Percentiles rank a stretch among this genome's conserved stretches.
Evolutionary conservation across 2,113 vertebrate species (phyloP).

Genomic region (Propithecus coquereli): DNA sequence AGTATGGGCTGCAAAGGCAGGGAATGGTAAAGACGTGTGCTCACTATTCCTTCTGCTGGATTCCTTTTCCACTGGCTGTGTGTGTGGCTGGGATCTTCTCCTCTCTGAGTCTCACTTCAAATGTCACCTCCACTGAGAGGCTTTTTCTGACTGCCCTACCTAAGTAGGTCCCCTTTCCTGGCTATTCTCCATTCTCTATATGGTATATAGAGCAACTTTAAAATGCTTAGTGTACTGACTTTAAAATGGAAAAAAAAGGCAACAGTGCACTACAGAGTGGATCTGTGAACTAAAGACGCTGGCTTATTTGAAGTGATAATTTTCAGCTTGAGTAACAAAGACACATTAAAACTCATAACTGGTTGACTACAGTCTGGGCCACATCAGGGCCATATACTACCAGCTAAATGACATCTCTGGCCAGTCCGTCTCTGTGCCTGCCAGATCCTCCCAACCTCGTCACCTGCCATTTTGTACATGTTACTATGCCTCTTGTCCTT

Average conservation of each 20-base stretch:
- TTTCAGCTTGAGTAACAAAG: conserved; percentile 4
- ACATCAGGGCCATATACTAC: neutral
- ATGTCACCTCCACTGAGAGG: neutral
- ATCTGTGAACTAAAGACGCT: neutral
- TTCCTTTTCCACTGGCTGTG: neutral
- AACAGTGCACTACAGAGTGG: neutral
- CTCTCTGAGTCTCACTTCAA: neutral
- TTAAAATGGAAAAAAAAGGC: neutral
- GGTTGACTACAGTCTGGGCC: neutral
- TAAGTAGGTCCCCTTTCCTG: neutral
- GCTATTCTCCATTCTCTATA: neutral
- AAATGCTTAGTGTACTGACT: neutral
- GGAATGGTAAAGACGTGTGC: too few species aligned
- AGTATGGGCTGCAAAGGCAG: neutral
- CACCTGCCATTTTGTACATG: neutral
- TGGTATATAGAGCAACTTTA: neutral
- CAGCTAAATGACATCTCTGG: neutral
- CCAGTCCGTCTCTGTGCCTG: neutral
- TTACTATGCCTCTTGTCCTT: neutral
- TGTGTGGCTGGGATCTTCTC: neutral
- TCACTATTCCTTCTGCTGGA: neutral
- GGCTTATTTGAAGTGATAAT: neutral
- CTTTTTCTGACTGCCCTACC: neutral
- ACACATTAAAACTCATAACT: neutral
- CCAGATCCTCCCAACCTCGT: neutral